Evolutionary conservation across 2,888 invertebrate species (phyloP), one percentile per base, ranked within the genome.

Genomic region (Himalopsyche tibetana): DNA sequence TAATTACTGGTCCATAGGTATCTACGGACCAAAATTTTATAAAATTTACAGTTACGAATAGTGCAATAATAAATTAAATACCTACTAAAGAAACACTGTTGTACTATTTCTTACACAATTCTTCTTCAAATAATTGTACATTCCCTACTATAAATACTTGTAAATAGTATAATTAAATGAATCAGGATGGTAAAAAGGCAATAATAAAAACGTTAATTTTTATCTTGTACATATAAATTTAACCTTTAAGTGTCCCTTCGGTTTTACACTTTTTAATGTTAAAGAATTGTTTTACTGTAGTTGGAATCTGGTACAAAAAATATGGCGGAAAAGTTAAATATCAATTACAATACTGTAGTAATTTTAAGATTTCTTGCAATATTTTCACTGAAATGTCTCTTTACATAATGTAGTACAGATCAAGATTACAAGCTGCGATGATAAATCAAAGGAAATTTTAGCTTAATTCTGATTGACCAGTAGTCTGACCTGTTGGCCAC

Each of bases 1-100:
- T 87, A 87, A 87, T 40, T 87, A 80, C 38, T 80, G 87, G 84
- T 87, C 87, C 87, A 84, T 84, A 85, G 84, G 79, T 82, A 40
- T 84, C 82, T 87, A 87, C 87, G 82, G 87, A 87, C 87, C 87
- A 84, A 87, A 74, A 82, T 45, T 40, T 74, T 69, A 45, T 69
- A 56, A 84, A 85, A 80, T 28, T 80, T 56, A 83, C 63, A 83
- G 42, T 83, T 83, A 83, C 42, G 79, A 83, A 42, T 45, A 74
- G 45, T 83, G 40, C 56, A 38, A 82, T 63, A 82, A 36, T 36
- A 82, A 36, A 82, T 28, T 28, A 51, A 19, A n/a, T 80, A n/a
- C 19, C 42, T 42, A 80, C 19, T 28, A 51, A 82, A 17, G 28
- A 45, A 82, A 55, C 36, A 82, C 55, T 82, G 55, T 82, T 82